Base-by-base conservation (phyloP, 2,888 invertebrate species). In the Piscicola geometra region DNA sequence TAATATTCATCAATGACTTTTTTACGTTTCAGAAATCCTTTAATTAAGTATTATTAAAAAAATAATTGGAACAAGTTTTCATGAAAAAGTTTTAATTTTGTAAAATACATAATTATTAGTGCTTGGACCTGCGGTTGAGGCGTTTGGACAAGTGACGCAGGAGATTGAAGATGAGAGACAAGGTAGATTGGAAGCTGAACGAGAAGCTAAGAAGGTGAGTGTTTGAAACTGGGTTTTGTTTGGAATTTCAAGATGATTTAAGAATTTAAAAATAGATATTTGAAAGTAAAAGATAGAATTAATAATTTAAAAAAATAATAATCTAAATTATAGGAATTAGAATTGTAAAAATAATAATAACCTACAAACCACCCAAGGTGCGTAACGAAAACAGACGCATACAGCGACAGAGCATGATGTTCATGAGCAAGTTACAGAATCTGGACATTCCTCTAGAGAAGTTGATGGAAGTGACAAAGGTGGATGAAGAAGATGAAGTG, bases 121-220 rank as follows among this genome's bases (percentile, higher is more conserved):
- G 21, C n/a, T 56, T 3, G 60, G 25, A 3, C 21, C 60, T 25
- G 60, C 60, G 3, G 9, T 3, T 56, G n/a, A 56, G 25, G 60
- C 9, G 60, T 56, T 56, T 56, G 60, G 60, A 56, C 60, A 21
- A 56, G 60, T 25, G 25, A 56, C 60, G n/a, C 21, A 56, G n/a
- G 60, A 56, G 60, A 56, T 56, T 56, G 60, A 56, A 21, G 60
- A 56, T 5, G 60, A 56, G 25, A 18, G 60, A 56, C 3, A 56
- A 5, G n/a, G n/a, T 21, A 56, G 60, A 56, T 5, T 56, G 25
- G 5, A 56, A 15, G 60, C 60, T 56, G 60, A 56, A 21, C 5
- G n/a, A 5, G 25, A 3, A 18, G 60, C n/a, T n/a, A 56, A 21
- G n/a, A 56, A 15, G 60, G 60, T 56, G 60, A 18, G 60, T 18